A percentile compares a stretch with the other conserved stretches of the same genome.
Conservation (phyloP, 37 sponge, comb jelly and placozoan species). For the Oopsacas minuta region DNA sequence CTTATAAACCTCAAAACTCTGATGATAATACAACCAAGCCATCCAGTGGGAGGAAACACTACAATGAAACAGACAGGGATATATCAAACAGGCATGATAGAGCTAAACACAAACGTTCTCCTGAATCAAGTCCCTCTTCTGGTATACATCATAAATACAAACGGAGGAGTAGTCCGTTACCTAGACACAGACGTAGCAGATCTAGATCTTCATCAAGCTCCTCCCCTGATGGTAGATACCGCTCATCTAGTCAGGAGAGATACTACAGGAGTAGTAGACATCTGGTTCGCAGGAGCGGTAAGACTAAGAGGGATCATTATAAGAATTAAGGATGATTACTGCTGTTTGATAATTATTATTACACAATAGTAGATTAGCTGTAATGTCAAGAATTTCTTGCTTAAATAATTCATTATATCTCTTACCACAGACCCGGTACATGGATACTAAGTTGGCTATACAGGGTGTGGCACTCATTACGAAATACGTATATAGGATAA, state of each 20-base stretch:
- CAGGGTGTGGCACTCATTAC: too few species aligned
- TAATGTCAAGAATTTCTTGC: too few species aligned
- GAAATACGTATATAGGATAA: too few species aligned
- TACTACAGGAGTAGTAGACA: neutral
- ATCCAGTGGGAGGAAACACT: neutral
- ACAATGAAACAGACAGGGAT: neutral
- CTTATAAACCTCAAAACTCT: neutral
- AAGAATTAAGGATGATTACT: too few species aligned
- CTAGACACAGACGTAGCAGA: neutral
- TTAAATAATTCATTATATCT: too few species aligned
- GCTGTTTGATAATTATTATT: too few species aligned
- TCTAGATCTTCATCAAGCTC: neutral
- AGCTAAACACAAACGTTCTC: neutral
- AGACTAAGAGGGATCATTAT: neutral
- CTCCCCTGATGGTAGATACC: constrained; percentile 2
- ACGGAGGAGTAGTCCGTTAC: neutral
- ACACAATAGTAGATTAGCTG: too few species aligned
- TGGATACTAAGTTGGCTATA: too few species aligned
- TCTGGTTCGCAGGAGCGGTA: neutral
- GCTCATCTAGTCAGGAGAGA: neutral
- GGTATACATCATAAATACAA: neutral
- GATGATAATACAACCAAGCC: neutral
- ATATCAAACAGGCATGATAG: neutral
- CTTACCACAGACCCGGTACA: too few species aligned
- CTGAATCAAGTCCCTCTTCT: neutral